Evolutionary conservation across 2,113 vertebrate species (phyloP).

Genomic region (Podarcis muralis): DNA sequence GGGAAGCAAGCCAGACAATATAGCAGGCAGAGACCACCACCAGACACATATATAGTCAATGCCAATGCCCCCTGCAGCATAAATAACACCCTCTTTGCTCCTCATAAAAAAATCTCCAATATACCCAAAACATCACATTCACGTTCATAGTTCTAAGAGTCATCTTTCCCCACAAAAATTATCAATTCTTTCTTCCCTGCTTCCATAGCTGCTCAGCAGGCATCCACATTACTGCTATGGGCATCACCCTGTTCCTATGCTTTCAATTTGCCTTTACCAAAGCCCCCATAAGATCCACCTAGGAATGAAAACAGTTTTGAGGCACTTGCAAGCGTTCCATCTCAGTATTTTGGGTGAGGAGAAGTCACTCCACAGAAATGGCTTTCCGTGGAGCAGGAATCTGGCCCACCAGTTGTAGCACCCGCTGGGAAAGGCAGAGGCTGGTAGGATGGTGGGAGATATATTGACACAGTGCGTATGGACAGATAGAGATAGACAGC

Average conservation of each 20-base stretch:
- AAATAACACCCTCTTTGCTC: neutral
- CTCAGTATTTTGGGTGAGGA: neutral
- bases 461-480: neutral
- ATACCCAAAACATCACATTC: neutral
- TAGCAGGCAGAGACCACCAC: neutral
- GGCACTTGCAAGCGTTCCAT: neutral
- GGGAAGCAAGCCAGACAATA: neutral
- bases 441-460: neutral
- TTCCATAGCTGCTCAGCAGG: neutral
- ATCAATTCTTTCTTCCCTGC: neutral
- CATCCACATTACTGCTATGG: neutral
- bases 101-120: neutral
- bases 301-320: neutral
- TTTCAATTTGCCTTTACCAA: neutral
- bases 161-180: neutral
- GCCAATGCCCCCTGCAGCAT: neutral
- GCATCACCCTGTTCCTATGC: neutral
- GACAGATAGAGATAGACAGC: constrained; percentile 15
- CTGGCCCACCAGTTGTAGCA: constrained; percentile 5
- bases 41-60: too few relatives aligned
- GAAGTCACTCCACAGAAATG: neutral
- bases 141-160: neutral
- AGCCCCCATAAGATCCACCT: neutral
- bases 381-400: neutral
- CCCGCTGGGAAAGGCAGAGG: constrained; percentile 8